These are phyloP conservation scores for Andrena minutula DNA, from an alignment of 2,888 invertebrate species.

Conservation along the genomic window DNA sequence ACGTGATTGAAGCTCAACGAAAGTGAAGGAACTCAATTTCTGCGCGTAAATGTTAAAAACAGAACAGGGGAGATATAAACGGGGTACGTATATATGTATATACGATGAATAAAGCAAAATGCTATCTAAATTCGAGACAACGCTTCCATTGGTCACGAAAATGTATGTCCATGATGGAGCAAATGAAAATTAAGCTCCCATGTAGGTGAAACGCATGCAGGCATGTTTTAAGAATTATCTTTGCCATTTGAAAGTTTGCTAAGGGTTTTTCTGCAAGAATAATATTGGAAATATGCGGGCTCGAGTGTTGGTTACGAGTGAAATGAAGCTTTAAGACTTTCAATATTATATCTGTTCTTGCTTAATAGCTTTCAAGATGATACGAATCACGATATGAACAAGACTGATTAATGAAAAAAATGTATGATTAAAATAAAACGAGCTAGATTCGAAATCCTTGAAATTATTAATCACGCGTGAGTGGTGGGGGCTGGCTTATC, in stretches of 20 bases:
- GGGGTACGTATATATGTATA: no score
- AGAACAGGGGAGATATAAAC: neutral
- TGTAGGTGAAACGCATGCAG: slow-evolving; percentile 22
- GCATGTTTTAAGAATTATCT: neutral
- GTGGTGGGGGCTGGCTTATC: neutral
- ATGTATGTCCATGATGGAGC: slow-evolving; percentile 69
- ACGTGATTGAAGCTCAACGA: slow-evolving; percentile 8
- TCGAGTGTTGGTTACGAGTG: neutral
- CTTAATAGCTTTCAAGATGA: neutral
- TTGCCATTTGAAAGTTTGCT: neutral
- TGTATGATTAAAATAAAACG: neutral
- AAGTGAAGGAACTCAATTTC: neutral
- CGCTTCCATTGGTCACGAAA: slow-evolving; percentile 68
- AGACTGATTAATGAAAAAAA: no score
- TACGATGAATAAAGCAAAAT: neutral
- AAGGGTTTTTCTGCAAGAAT: neutral
- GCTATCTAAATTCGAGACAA: slow-evolving; percentile 21
- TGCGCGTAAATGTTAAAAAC: neutral
- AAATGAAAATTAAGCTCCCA: slow-evolving; percentile 31
- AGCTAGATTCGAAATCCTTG: neutral
- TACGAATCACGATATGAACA: neutral
- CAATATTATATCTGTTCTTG: neutral
- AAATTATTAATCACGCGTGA: neutral
- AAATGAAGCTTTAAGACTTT: neutral
- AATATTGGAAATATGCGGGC: neutral